These are phyloP conservation scores for Diploptera punctata DNA, from an alignment of 2,888 invertebrate species.

Conservation along the genomic window DNA sequence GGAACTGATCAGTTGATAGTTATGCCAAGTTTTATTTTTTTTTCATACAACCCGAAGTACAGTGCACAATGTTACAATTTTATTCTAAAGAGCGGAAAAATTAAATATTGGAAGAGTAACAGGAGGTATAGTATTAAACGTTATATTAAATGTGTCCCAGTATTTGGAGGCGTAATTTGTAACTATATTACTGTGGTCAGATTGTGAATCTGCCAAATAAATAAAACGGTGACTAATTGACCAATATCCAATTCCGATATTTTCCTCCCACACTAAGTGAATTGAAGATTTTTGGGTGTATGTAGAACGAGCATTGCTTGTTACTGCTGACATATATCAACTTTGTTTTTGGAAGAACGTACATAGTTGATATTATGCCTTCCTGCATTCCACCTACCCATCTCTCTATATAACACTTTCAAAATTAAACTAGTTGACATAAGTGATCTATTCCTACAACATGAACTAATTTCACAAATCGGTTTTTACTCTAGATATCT, in stretches of 20 bases:
- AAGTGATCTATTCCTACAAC: constrained; percentile 29
- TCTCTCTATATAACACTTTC: not conserved
- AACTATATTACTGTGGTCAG: constrained; percentile 21
- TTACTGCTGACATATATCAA: constrained; percentile 29
- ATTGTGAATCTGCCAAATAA: constrained; percentile 22
- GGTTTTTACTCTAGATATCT: not conserved
- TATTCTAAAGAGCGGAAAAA: too few species aligned
- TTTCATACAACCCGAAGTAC: too few species aligned
- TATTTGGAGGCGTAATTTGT: too few species aligned
- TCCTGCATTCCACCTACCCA: not conserved
- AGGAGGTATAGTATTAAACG: too few species aligned
- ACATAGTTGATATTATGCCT: not conserved
- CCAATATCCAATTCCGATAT: constrained; percentile 11
- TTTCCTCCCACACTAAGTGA: constrained; percentile 5
- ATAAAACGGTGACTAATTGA: not conserved
- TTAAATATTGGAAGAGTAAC: too few species aligned
- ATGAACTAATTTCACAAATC: constrained; percentile 30
- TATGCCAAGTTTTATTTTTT: too few species aligned
- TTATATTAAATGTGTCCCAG: too few species aligned
- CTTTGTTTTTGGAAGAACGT: constrained; percentile 21
- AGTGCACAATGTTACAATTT: too few species aligned
- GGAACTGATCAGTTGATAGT: too few species aligned
- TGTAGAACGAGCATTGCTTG: not conserved
- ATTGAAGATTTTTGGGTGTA: constrained; percentile 17
- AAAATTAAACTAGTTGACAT: constrained; percentile 14